These are phyloP conservation scores for Enteromius argenteus DNA, from an alignment of 2,797 vertebrate genomes.

Conservation along the genomic window DNA sequence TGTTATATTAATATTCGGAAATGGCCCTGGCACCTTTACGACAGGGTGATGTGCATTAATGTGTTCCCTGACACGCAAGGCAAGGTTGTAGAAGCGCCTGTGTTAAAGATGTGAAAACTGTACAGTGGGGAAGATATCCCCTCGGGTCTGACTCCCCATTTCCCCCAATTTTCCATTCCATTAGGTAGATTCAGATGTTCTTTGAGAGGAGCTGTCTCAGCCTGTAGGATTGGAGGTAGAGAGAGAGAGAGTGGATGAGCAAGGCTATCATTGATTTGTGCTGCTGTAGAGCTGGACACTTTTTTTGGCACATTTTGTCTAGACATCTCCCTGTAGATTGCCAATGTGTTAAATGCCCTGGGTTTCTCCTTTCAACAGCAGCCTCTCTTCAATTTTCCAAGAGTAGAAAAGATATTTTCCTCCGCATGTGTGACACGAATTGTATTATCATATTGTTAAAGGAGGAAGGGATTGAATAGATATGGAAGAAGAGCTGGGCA, in stretches of 20 bases:
- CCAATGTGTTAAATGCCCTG: constrained; percentile 62
- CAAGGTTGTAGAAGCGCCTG: constrained; percentile 43
- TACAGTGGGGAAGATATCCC: constrained; percentile 53
- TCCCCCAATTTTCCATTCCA: constrained; percentile 71
- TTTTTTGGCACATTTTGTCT: constrained; percentile 53
- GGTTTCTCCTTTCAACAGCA: constrained; percentile 48
- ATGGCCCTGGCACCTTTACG: constrained; percentile 30
- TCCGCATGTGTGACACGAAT: constrained; percentile 43
- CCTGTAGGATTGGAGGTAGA: constrained; percentile 49
- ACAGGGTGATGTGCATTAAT: constrained; percentile 44
- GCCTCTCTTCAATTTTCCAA: constrained; percentile 54
- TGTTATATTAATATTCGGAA: constrained; percentile 40
- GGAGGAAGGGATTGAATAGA: constrained; percentile 41
- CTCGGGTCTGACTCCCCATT: constrained; percentile 60
- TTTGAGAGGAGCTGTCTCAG: constrained; percentile 58
- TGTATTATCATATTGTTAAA: constrained; percentile 59
- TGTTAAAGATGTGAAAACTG: constrained; percentile 64
- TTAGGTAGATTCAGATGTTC: constrained; percentile 71
- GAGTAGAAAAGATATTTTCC: constrained; percentile 51
- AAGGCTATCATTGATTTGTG: constrained; percentile 67
- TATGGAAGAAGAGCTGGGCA: constrained; percentile 11
- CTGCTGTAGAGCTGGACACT: constrained; percentile 54
- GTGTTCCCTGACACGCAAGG: constrained; percentile 24
- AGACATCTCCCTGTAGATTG: constrained; percentile 61
- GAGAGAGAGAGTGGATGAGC: constrained; percentile 19